Base-by-base conservation (phyloP, 2,113 vertebrate species). In the Bathybates hornii region DNA sequence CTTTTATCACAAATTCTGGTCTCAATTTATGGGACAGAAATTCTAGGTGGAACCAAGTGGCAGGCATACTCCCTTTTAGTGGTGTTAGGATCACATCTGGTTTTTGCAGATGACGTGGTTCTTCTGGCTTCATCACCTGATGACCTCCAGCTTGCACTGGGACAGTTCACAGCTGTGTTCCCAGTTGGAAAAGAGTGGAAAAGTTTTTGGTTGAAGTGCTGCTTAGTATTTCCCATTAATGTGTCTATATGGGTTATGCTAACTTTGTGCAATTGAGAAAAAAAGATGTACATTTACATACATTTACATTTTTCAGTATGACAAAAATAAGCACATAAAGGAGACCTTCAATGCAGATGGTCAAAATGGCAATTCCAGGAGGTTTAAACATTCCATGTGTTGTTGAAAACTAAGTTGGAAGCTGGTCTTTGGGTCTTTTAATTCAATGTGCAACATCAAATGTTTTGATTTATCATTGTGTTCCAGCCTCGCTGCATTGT, bases 401-500 rank as follows among this genome's bases (percentile, higher is more conserved):
- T 63, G 5, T 38, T 68, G 61, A 38, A 66, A 68, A 38, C 61
- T 21, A 66, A n/a, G 10, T 66, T 29, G 34, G 63, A 68, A 68
- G 34, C 63, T 68, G 19, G n/a, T 21, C 36, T 68, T 68, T 41
- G 36, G 19, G 19, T 41, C 63, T 68, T 41, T 32, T 68, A 41
- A 68, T 68, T n/a, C 10, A 21, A 68, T 41, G 19, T 68, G 34
- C 11, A 68, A 21, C 63, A 68, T 41, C 36, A 68, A 68, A 21
- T 7, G 9, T 66, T 19, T 32, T 19, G 21, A 16, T 21, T 59
- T 66, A 36, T 38, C 6, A 12, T 38, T 54, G 11, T 87, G 2
- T 91, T 91, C 5, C 86, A 97, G 96, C 96, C 96, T 41, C 61
- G 14, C 16, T 96, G 95, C 54, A 93, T 95, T 43, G 83, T 97